phyloP scores from a whole-genome alignment of 2,113 vertebrate species.

The Anoplopoma fimbria region DNA sequence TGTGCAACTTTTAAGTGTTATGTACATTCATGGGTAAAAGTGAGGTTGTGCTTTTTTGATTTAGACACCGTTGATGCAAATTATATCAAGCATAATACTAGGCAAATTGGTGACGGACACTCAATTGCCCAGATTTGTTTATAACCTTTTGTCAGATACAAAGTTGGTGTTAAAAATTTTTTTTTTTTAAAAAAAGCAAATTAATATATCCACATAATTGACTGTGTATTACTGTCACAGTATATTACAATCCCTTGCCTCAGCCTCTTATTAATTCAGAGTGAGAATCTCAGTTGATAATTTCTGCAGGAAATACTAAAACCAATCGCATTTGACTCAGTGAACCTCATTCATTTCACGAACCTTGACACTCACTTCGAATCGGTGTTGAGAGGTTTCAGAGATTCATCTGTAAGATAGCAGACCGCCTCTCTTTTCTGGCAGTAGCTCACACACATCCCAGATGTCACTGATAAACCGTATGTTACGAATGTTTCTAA shows the following conservation, averaged over 20 bases:
- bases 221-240: no score
- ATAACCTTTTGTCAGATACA: background rate
- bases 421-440: background rate
- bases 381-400: constrained; percentile 1
- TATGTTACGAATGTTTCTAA: background rate
- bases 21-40: background rate
- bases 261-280: background rate
- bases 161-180: background rate
- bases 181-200: background rate
- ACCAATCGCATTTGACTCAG: background rate
- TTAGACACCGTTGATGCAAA: background rate
- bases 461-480: constrained; percentile 1
- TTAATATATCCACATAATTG: background rate
- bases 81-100: background rate
- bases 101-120: background rate
- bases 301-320: background rate
- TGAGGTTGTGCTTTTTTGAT: background rate
- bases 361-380: background rate
- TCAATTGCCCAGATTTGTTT: background rate
- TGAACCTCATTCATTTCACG: constrained; percentile 4
- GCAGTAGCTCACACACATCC: background rate
- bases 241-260: background rate
- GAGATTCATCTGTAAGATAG: background rate
- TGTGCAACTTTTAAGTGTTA: background rate
- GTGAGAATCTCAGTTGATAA: background rate